A percentile compares a stretch with the other conserved stretches of the same genome.
phyloP scores from a whole-genome alignment of 2,113 vertebrate genomes.

The Sterrhoptilus dennistouni region DNA sequence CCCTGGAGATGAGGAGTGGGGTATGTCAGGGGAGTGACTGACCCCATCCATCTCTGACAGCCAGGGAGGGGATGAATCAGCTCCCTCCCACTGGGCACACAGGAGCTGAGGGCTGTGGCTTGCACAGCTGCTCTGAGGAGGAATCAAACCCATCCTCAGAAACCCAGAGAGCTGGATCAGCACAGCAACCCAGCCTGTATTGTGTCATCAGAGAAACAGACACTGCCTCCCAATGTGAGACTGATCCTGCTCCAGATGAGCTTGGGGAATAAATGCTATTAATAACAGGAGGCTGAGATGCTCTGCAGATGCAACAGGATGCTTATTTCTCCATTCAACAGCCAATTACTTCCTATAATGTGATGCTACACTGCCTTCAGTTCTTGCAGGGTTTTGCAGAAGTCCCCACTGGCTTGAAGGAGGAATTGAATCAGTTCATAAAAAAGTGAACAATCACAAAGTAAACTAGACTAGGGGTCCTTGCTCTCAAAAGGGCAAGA shows the following conservation, averaged over 20 bases:
- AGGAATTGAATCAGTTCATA: neutral
- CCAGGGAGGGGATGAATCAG: neutral
- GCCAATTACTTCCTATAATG: neutral
- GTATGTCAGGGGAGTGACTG: neutral
- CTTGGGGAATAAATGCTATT: constrained; percentile 19
- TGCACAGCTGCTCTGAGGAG: neutral
- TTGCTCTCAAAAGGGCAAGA: neutral
- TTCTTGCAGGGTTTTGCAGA: neutral
- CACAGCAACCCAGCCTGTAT: neutral
- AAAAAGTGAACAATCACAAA: neutral
- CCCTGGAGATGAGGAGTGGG: neutral
- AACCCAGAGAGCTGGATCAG: neutral
- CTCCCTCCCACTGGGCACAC: neutral
- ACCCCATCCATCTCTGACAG: neutral
- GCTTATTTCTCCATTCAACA: neutral
- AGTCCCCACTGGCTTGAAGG: neutral
- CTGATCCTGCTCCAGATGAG: neutral
- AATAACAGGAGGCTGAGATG: constrained; percentile 11
- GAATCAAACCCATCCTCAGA: constrained; percentile 14
- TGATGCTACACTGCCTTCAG: neutral
- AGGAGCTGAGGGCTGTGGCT: neutral
- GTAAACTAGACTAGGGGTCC: neutral
- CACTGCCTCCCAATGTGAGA: neutral
- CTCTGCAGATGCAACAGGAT: neutral
- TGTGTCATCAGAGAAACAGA: neutral